A percentile compares a stretch with the other conserved stretches of the same genome.
These are phyloP conservation scores for Callosobruchus maculatus DNA, from an alignment of 2,888 invertebrate species.

Conservation along the genomic window DNA sequence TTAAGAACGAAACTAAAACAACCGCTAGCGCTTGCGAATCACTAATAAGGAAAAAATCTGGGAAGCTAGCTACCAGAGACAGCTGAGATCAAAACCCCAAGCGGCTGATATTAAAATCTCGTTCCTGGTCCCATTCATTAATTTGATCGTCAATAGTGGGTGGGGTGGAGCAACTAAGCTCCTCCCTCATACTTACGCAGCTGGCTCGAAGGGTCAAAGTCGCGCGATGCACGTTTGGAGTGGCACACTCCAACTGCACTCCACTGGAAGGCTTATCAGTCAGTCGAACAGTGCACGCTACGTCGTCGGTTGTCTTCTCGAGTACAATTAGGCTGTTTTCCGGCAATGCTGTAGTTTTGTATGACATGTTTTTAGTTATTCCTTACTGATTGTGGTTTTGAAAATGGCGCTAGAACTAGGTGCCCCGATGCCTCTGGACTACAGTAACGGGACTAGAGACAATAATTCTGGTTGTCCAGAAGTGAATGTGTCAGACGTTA, in stretches of 20 bases:
- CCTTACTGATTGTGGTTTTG: not conserved
- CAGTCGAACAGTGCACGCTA: not conserved
- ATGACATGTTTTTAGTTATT: not conserved
- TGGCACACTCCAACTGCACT: not conserved
- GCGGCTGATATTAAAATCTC: not conserved
- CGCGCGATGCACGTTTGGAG: not conserved
- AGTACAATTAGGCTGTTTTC: not conserved
- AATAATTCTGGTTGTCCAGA: constrained; percentile 39
- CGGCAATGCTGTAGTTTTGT: not conserved
- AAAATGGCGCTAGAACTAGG: constrained; percentile 59
- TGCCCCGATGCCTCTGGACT: constrained; percentile 64
- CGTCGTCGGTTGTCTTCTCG: not conserved
- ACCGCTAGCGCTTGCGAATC: not conserved
- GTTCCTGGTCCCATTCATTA: not conserved
- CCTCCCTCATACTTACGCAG: not conserved
- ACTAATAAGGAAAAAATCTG: not conserved
- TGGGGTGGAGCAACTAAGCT: not conserved
- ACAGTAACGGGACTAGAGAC: constrained; percentile 50
- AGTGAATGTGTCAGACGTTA: constrained; percentile 39
- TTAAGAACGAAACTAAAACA: not conserved
- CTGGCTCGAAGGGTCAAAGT: not conserved
- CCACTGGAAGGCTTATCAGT: not conserved
- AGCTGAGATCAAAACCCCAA: not conserved
- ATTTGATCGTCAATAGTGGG: not conserved
- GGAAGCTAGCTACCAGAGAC: not conserved